phyloP scores from a whole-genome alignment of 1,140 invertebrate genomes.

The Leptopilina boulardi region DNA sequence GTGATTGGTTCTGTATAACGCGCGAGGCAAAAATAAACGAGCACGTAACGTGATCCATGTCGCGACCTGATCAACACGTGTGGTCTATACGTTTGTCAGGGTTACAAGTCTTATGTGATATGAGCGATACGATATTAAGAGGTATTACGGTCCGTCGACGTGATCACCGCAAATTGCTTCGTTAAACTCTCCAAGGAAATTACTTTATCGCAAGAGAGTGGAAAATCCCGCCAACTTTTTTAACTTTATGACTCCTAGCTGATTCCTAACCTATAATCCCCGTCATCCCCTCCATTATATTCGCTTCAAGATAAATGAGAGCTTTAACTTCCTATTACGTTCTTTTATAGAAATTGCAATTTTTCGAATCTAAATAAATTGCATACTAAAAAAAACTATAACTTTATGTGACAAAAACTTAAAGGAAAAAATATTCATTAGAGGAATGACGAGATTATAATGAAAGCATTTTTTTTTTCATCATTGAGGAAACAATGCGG shows the following conservation, averaged over 20 bases:
- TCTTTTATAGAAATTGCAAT: not conserved
- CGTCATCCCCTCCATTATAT: not conserved
- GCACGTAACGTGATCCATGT: conserved; percentile 19
- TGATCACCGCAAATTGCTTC: conserved; percentile 53
- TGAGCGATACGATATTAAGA: conserved; percentile 14
- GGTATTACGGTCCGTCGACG: conserved; percentile 45
- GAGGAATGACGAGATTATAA: not conserved
- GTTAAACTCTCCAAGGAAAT: conserved; percentile 45
- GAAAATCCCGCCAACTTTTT: conserved; percentile 19
- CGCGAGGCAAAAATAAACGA: conserved; percentile 49
- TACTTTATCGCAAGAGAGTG: conserved; percentile 20
- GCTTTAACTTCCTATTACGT: not conserved
- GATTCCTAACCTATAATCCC: conserved; percentile 14
- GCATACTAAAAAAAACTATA: too few relatives aligned
- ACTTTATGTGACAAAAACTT: not conserved
- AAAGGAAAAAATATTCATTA: not conserved
- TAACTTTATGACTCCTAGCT: not conserved
- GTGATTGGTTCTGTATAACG: conserved; percentile 53
- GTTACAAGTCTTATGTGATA: not conserved
- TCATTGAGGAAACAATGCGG: not conserved
- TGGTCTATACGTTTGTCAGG: conserved; percentile 4
- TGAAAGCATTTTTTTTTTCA: not conserved
- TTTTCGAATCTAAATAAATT: too few relatives aligned
- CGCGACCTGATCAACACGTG: conserved; percentile 7
- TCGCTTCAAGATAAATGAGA: not conserved